Conservation (phyloP, 2,797 vertebrate species). For the Rhincodon typus region DNA sequence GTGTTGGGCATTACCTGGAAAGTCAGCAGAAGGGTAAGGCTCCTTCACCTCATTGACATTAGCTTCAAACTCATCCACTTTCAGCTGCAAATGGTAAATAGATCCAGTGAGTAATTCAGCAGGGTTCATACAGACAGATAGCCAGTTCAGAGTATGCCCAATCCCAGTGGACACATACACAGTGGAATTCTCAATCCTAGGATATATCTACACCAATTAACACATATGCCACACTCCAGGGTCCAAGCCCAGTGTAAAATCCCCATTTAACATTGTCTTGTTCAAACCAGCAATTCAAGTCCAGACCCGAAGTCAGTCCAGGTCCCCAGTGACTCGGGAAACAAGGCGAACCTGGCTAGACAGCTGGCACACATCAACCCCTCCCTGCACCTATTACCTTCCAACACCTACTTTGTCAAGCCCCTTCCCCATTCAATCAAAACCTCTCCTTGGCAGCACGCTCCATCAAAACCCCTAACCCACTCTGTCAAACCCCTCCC, state of each 20-base stretch:
- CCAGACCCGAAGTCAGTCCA: not conserved
- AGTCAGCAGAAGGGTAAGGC: conserved; percentile 92
- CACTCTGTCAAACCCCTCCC: too few relatives aligned
- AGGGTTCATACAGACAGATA: not conserved
- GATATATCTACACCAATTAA: not conserved
- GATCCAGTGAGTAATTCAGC: not conserved
- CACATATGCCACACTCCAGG: not conserved
- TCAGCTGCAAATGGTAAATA: conserved; percentile 65
- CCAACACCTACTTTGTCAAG: too few relatives aligned
- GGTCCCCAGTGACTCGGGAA: not conserved
- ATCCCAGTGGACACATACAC: not conserved
- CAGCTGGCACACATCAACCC: not conserved
- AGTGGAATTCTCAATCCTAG: not conserved
- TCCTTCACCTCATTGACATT: conserved; percentile 97
- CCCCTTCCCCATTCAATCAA: too few relatives aligned
- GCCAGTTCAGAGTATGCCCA: not conserved
- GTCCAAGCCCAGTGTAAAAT: not conserved
- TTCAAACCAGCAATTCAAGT: not conserved
- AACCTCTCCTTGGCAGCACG: too few relatives aligned
- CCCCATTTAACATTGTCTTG: not conserved
- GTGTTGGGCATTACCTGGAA: conserved; percentile 71
- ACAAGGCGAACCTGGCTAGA: not conserved
- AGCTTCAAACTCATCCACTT: conserved; percentile 95
- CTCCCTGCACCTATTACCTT: too few relatives aligned
- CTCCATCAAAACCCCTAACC: too few relatives aligned